A percentile compares a stretch with the other conserved stretches of the same genome.
Evolutionary conservation across 1,140 invertebrate species (phyloP).

Genomic region (Caenorhabditis brenneri): DNA sequence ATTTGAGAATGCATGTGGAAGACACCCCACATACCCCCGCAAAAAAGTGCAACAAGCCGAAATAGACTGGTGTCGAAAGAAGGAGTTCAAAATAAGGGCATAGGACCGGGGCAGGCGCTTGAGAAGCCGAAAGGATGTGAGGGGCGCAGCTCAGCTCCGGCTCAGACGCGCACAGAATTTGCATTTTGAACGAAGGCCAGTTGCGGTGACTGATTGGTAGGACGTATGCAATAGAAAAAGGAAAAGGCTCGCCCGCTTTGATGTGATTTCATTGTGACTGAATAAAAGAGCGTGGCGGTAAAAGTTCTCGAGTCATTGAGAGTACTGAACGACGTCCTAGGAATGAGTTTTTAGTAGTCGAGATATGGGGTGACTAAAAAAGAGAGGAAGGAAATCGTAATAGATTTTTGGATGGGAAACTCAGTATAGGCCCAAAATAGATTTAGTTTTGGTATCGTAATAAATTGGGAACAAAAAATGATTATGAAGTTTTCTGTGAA

Average conservation of each 20-base stretch:
- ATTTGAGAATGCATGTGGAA: background rate
- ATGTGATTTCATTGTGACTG: constrained; percentile 31
- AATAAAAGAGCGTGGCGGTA: background rate
- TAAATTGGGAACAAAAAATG: no score
- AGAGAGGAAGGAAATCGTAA: no score
- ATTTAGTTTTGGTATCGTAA: no score
- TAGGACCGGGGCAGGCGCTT: background rate
- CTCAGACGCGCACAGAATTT: background rate
- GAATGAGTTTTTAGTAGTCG: background rate
- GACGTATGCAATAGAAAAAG: constrained; percentile 5
- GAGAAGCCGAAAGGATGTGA: constrained; percentile 19
- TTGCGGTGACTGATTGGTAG: constrained; percentile 33
- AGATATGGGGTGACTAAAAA: no score
- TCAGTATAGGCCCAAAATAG: no score
- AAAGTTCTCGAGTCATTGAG: background rate
- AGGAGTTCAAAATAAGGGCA: constrained; percentile 35
- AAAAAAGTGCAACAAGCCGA: constrained; percentile 10
- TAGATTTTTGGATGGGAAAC: no score
- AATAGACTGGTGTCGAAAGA: constrained; percentile 7
- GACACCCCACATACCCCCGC: background rate
- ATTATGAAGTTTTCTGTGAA: no score
- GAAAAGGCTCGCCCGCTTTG: background rate
- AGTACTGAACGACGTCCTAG: no score
- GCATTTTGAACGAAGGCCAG: constrained; percentile 34
- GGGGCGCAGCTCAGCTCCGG: background rate